These are phyloP conservation scores for Tringa solitaria DNA, from an alignment of 2,113 vertebrate species.

Conservation along the genomic window DNA sequence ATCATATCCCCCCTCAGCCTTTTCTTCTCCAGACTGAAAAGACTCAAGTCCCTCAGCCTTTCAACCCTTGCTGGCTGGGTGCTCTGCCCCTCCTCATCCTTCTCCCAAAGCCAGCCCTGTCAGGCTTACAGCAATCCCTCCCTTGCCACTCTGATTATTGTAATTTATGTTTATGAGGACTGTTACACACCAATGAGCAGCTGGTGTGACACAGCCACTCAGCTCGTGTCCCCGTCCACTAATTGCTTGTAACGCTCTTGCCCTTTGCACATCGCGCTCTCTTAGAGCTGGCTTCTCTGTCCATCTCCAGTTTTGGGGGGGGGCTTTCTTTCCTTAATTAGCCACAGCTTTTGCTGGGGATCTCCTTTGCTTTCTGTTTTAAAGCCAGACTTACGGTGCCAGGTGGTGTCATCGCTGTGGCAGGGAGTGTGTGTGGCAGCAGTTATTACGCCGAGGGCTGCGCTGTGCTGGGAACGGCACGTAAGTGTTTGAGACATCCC, in stretches of 20 bases:
- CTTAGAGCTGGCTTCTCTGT: not conserved
- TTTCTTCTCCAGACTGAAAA: too few relatives aligned
- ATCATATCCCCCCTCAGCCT: too few relatives aligned
- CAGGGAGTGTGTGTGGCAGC: not conserved
- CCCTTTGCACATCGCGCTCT: not conserved
- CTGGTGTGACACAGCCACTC: not conserved
- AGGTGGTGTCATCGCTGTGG: not conserved
- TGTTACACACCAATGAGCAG: not conserved
- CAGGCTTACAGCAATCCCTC: not conserved
- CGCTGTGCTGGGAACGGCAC: not conserved
- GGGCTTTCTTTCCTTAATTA: not conserved
- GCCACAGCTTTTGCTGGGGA: not conserved
- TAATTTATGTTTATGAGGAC: not conserved
- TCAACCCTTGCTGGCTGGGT: not conserved
- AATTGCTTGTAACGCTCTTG: not conserved
- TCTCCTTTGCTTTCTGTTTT: not conserved
- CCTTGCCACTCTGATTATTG: not conserved
- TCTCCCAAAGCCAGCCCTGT: not conserved
- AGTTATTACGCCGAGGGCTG: not conserved
- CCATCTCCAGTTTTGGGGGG: not conserved
- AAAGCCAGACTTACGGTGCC: not conserved
- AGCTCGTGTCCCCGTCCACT: not conserved
- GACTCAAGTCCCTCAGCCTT: too few relatives aligned
- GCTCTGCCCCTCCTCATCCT: not conserved
- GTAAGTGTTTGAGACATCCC: rapidly evolving